Evolutionary conservation across 2,888 invertebrate species (phyloP), one percentile per base, ranked within the genome.

Genomic region (Caenorhabditis becei): DNA sequence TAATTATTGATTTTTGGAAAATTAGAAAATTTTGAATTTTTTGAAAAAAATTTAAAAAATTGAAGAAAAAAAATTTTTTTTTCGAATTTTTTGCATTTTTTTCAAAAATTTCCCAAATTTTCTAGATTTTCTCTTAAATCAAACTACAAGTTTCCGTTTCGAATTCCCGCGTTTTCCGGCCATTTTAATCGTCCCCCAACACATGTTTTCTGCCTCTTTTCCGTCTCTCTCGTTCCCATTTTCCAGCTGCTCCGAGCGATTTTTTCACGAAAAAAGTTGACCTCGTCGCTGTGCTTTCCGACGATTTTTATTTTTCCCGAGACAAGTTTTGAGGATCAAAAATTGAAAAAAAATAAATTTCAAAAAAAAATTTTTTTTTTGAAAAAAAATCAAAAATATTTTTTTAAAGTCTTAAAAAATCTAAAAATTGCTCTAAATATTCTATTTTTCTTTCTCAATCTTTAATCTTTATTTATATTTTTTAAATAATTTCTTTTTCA

Each of bases 361-460:
- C n/a, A n/a, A 41, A 11, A 14, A 14, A 41, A 14, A 41, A 41
- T 41, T 14, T 2, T 11, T 41, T 11, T 41, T 41, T 14, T 4
- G 32, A 4, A 10, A 10, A 10, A 32, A 32, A 32, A 32, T 32
- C 41, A 14, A 41, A 41, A 41, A n/a, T n/a, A n/a, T n/a, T n/a
- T n/a, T n/a, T n/a, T n/a, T n/a, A n/a, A n/a, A n/a, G n/a, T n/a
- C n/a, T n/a, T n/a, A n/a, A 41, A 41, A 41, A 41, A 41, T 10
- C 14, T 16, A 41, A 41, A 41, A 41, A 16, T 41, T 41, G 16
- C 16, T 10, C 16, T 41, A 5, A 41, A 51, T 23, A 16, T 66
- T 66, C 32, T 14, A 23, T 47, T 63, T 63, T 26, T 63, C 49
- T 18, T 47, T 24, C 16, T 32, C 16, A 47, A 44, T 26, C 8